phyloP scores from a whole-genome alignment of 37 sponge, comb jelly and placozoan species.

The Axinella damicornis region DNA sequence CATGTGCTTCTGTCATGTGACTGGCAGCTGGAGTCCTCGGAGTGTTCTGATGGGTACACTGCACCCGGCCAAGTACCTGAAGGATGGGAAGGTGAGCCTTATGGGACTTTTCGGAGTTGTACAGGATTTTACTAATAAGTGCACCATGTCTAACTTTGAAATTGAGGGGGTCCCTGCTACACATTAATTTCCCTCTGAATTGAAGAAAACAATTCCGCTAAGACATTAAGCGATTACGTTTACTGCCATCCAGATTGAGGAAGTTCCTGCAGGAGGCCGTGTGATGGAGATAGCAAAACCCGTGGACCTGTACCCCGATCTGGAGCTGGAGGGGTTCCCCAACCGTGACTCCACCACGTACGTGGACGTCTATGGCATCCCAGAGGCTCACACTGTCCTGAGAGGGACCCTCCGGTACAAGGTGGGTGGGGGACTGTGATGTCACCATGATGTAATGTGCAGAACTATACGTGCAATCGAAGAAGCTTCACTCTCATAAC shows the following conservation, averaged over 20 bases:
- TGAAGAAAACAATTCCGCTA: too few species aligned
- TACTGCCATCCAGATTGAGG: conserved; percentile 33
- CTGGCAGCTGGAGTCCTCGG: conserved; percentile 87
- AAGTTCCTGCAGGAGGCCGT: conserved; percentile 48
- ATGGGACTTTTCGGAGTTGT: neutral
- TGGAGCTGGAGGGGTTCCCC: conserved; percentile 83
- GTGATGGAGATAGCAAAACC: conserved; percentile 41
- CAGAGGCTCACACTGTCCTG: conserved; percentile 75
- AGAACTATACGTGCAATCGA: too few species aligned
- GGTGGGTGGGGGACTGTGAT: too few species aligned
- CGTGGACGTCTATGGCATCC: conserved; percentile 77
- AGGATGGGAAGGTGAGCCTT: conserved; percentile 76
- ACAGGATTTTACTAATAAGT: too few species aligned
- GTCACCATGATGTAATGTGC: too few species aligned
- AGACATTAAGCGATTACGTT: too few species aligned
- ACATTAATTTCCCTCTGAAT: too few species aligned
- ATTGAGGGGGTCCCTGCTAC: too few species aligned
- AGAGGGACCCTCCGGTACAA: conserved; percentile 91
- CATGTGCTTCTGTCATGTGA: too few species aligned
- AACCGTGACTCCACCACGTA: conserved; percentile 92
- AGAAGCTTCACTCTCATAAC: too few species aligned
- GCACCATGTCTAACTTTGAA: too few species aligned
- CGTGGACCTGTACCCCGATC: conserved; percentile 25
- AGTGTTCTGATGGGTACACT: conserved; percentile 73
- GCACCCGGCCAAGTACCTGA: conserved; percentile 81